phyloP scores from a whole-genome alignment of 2,797 vertebrate species.

The Crocodylus rhombifer region DNA sequence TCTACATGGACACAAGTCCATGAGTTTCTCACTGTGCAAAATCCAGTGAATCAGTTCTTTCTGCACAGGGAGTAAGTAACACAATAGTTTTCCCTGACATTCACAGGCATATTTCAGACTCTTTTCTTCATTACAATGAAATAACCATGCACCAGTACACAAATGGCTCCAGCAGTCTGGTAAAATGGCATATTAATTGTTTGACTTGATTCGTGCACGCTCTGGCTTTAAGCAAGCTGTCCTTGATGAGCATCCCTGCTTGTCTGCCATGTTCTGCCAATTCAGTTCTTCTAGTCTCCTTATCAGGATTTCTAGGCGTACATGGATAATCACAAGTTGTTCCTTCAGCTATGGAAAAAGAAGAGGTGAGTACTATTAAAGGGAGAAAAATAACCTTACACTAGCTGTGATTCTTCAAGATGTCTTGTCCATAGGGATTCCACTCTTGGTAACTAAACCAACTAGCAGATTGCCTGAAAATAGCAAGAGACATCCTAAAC shows the following conservation, averaged over 20 bases:
- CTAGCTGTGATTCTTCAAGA: neutral
- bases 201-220: neutral
- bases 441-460: neutral
- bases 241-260: neutral
- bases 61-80: neutral
- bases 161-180: neutral
- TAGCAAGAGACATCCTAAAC: neutral
- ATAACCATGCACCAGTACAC: neutral
- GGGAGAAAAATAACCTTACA: neutral
- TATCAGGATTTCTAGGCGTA: constrained; percentile 40
- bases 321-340: constrained; percentile 50
- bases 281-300: constrained; percentile 52
- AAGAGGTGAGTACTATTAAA: neutral
- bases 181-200: neutral
- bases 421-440: neutral
- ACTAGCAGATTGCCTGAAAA: neutral
- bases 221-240: neutral
- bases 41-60: neutral
- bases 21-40: neutral
- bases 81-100: neutral
- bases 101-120: neutral
- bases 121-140: neutral
- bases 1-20: neutral
- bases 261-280: neutral
- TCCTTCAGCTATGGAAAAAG: constrained; percentile 76